A percentile compares a stretch with the other conserved stretches of the same genome.
These are phyloP conservation scores for Peucedramus taeniatus DNA, from an alignment of 2,113 vertebrate species.

Conservation along the genomic window DNA sequence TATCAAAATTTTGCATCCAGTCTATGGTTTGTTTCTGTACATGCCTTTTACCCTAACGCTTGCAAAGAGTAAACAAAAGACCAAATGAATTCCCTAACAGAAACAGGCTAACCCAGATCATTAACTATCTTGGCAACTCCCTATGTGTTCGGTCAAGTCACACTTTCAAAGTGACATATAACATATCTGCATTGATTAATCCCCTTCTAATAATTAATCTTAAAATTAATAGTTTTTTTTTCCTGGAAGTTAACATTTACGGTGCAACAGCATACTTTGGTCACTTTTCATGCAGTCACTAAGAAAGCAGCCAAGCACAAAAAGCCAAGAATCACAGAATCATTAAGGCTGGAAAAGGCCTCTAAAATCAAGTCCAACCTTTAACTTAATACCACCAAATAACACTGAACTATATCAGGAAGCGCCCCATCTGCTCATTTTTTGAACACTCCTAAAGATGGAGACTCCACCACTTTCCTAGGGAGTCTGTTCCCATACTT, in stretches of 20 bases:
- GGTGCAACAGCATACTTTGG: neutral
- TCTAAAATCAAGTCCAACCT: neutral
- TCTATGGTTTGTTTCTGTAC: neutral
- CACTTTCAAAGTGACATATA: neutral
- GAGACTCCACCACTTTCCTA: neutral
- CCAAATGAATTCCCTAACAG: neutral
- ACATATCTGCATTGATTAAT: neutral
- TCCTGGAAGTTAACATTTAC: neutral
- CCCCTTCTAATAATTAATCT: neutral
- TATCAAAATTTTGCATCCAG: neutral
- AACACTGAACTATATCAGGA: accelerated
- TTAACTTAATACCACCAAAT: neutral
- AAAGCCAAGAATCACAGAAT: neutral
- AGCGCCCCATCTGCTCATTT: neutral
- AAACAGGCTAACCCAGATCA: neutral
- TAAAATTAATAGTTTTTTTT: neutral
- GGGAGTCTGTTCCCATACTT: neutral
- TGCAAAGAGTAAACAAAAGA: neutral
- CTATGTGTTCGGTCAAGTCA: neutral
- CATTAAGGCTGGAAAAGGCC: neutral
- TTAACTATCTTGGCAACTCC: neutral
- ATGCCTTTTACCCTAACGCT: neutral
- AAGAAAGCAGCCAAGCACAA: neutral
- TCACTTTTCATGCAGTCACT: neutral
- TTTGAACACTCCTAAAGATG: neutral